phyloP scores from a whole-genome alignment of 2,888 invertebrate genomes.

The Allolobophora icterica region DNA sequence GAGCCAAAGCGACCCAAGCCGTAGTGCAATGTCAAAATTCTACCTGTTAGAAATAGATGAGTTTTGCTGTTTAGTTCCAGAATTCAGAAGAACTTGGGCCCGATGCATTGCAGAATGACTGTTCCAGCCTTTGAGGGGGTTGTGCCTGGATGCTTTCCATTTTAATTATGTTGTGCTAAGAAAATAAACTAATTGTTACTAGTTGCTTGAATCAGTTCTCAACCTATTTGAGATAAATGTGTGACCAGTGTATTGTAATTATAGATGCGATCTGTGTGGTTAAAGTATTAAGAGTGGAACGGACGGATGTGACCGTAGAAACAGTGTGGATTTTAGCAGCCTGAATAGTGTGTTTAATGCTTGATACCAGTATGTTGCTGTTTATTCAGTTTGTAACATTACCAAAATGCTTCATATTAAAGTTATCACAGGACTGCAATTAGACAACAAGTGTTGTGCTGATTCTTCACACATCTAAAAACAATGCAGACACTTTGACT shows the following conservation, averaged over 20 bases:
- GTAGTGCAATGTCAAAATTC: background rate
- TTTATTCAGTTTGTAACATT: background rate
- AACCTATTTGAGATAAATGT: no score
- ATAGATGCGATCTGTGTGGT: background rate
- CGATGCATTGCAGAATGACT: background rate
- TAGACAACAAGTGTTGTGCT: background rate
- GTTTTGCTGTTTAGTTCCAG: background rate
- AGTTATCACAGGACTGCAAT: background rate
- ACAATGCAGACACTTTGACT: background rate
- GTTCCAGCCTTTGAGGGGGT: background rate
- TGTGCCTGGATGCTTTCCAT: background rate
- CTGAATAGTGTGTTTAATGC: background rate
- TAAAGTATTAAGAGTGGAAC: background rate
- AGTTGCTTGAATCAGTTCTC: slow-evolving; percentile 5
- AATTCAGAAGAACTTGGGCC: background rate
- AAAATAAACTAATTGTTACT: background rate
- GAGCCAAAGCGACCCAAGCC: background rate
- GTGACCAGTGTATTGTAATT: background rate
- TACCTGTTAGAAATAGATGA: background rate
- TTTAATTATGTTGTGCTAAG: background rate
- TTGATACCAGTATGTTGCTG: background rate
- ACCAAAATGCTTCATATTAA: background rate
- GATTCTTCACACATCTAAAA: slow-evolving; percentile 17
- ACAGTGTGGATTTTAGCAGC: background rate
- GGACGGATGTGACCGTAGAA: background rate